Conservation (phyloP, 2,888 invertebrate genomes). For the Melanargia galathea region DNA sequence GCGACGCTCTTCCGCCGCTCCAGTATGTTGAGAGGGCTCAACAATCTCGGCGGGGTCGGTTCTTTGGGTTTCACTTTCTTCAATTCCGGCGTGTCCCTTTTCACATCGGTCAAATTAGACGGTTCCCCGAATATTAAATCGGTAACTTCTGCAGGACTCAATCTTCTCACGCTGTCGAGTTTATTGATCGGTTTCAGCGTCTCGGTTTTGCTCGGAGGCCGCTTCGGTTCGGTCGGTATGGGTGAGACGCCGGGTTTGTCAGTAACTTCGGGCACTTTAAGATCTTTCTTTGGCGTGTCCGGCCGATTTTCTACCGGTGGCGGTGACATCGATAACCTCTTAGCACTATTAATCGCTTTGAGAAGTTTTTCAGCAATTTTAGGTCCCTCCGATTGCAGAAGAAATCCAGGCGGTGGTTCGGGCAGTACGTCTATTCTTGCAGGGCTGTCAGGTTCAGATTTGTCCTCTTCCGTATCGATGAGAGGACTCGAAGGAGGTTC, state of each 20-base stretch:
- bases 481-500: slow-evolving; percentile 71
- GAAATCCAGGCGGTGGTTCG: slow-evolving; percentile 74
- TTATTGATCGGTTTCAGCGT: slow-evolving; percentile 53
- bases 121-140: slow-evolving; percentile 73
- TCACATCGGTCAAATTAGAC: slow-evolving; percentile 62
- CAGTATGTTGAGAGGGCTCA: slow-evolving; percentile 67
- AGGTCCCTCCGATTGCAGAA: slow-evolving; percentile 76
- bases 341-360: slow-evolving; percentile 83
- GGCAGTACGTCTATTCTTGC: slow-evolving; percentile 76
- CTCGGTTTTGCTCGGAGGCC: slow-evolving; percentile 52
- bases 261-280: slow-evolving; percentile 25
- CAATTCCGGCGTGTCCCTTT: slow-evolving; percentile 61
- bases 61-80: slow-evolving; percentile 68
- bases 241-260: slow-evolving; percentile 46
- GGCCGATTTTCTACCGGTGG: slow-evolving; percentile 63
- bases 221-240: slow-evolving; percentile 49
- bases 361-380: slow-evolving; percentile 85
- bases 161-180: slow-evolving; percentile 57
- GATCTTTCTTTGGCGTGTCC: slow-evolving; percentile 62
- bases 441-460: slow-evolving; percentile 77
- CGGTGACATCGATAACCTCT: slow-evolving; percentile 75
- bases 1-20: slow-evolving; percentile 73
- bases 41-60: slow-evolving; percentile 59
- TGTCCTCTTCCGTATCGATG: slow-evolving; percentile 75
- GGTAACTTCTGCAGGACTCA: slow-evolving; percentile 51